These are phyloP conservation scores for Hozukius guyotensis DNA, from an alignment of 2,797 vertebrate species.

Conservation along the genomic window DNA sequence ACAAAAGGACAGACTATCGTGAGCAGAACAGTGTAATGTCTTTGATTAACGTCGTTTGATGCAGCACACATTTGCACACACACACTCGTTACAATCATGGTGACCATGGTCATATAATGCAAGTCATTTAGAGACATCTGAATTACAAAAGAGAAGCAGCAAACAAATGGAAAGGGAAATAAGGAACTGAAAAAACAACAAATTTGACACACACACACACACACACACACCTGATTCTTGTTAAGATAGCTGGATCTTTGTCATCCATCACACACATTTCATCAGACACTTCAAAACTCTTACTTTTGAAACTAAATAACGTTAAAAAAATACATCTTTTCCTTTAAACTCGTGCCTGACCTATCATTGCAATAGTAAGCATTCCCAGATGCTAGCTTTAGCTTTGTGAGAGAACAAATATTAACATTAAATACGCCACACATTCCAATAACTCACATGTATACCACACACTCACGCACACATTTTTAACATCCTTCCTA, in stretches of 20 bases:
- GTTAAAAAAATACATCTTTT: conserved; percentile 80
- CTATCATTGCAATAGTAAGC: conserved; percentile 71
- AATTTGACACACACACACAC: neutral
- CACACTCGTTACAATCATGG: conserved; percentile 81
- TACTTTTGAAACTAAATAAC: conserved; percentile 62
- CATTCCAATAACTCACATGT: conserved; percentile 28
- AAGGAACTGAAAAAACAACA: conserved; percentile 58
- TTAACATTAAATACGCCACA: conserved; percentile 53
- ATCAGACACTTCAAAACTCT: conserved; percentile 33
- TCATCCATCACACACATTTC: conserved; percentile 26
- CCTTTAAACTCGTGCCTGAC: conserved; percentile 72
- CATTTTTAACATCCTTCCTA: neutral
- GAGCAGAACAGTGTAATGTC: conserved; percentile 77
- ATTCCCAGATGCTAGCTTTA: conserved; percentile 75
- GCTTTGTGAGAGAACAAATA: conserved; percentile 65
- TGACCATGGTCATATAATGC: conserved; percentile 62
- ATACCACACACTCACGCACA: neutral
- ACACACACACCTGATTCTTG: conserved; percentile 17
- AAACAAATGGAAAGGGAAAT: conserved; percentile 80
- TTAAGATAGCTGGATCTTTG: conserved; percentile 37
- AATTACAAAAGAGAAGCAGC: conserved; percentile 86
- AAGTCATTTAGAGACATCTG: conserved; percentile 86
- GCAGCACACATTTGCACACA: neutral
- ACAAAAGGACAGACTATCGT: conserved; percentile 58
- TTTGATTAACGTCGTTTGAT: conserved; percentile 62